A percentile compares a stretch with the other conserved stretches of the same genome.
phyloP scores from a whole-genome alignment of 1,140 invertebrate genomes.

The Orchestia grillus region DNA sequence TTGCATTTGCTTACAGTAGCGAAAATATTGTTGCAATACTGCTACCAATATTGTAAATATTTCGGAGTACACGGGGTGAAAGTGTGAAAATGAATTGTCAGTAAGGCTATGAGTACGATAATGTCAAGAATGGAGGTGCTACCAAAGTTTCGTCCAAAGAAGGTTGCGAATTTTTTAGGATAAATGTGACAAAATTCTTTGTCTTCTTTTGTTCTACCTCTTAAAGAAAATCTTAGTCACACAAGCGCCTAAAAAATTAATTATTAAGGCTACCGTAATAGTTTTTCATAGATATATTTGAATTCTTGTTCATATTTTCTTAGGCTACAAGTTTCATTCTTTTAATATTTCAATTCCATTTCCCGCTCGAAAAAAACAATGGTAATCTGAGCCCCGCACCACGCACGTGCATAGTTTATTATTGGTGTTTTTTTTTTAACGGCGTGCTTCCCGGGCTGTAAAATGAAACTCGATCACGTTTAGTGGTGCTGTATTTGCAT shows the following conservation, averaged over 20 bases:
- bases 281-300: background rate
- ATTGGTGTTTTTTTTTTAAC: background rate
- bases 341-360: background rate
- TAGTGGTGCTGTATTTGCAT: background rate
- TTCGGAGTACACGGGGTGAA: too few species aligned
- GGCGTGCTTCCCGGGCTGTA: background rate
- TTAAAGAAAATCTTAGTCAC: background rate
- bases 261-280: background rate
- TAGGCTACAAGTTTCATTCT: background rate
- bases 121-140: too few species aligned
- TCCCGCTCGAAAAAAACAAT: background rate
- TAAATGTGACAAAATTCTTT: background rate
- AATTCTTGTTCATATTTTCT: background rate
- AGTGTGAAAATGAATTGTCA: too few species aligned
- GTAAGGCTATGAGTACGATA: too few species aligned
- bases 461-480: background rate
- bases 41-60: too few species aligned
- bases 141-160: too few species aligned
- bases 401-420: background rate
- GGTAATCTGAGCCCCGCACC: background rate
- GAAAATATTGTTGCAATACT: too few species aligned
- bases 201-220: background rate
- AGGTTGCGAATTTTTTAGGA: too few species aligned
- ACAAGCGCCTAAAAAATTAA: background rate
- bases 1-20: too few species aligned